Conservation (phyloP, 2,113 vertebrate genomes). For the Prunella fulvescens region DNA sequence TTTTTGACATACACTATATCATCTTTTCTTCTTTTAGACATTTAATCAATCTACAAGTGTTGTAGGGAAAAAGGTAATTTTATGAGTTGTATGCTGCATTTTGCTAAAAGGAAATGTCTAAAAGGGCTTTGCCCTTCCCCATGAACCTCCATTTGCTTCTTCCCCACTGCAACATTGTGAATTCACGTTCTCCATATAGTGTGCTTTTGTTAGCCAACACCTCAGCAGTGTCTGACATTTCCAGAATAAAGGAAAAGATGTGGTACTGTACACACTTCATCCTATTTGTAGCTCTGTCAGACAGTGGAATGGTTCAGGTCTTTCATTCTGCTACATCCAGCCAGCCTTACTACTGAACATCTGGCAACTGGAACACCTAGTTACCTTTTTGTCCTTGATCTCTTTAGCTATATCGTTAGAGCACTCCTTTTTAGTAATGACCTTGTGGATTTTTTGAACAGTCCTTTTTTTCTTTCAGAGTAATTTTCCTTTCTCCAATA, state of each 20-base stretch:
- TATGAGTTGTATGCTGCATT: neutral
- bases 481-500: neutral
- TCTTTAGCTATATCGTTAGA: neutral
- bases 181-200: rapidly evolving
- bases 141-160: neutral
- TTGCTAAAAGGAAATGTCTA: neutral
- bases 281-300: neutral
- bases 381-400: neutral
- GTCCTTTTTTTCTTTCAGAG: neutral
- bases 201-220: neutral
- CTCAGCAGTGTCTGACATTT: neutral
- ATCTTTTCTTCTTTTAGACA: neutral
- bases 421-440: neutral
- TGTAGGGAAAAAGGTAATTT: neutral
- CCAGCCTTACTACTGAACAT: neutral
- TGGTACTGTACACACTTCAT: neutral
- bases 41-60: neutral
- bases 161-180: neutral
- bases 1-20: neutral
- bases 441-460: neutral
- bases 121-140: neutral
- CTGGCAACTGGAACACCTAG: neutral
- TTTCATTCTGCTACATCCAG: neutral
- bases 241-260: neutral
- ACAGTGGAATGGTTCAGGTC: neutral